Percentiles rank a stretch among this genome's conserved stretches.
phyloP scores from a whole-genome alignment of 2,113 vertebrate species.

The Corythaixoides concolor region DNA sequence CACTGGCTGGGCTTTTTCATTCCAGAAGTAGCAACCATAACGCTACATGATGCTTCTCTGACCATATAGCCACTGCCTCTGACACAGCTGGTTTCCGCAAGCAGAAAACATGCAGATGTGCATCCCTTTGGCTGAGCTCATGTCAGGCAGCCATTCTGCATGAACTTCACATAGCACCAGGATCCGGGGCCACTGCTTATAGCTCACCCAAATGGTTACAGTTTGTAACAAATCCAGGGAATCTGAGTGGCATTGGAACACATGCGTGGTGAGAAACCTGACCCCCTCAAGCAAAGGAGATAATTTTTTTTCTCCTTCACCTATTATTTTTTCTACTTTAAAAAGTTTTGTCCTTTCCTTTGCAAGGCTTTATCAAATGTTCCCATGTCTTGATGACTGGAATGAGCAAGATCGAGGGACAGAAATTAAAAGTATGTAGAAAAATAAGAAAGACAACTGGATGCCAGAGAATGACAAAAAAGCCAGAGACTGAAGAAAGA shows the following conservation, averaged over 20 bases:
- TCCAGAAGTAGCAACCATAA: neutral
- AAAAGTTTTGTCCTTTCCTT: neutral
- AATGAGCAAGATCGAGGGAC: neutral
- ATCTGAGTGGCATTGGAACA: neutral
- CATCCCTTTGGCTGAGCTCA: neutral
- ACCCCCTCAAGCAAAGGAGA: fast-evolving
- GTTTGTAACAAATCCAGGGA: neutral
- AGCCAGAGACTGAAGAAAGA: neutral
- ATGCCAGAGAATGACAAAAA: neutral
- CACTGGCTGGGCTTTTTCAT: neutral
- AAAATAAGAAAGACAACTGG: neutral
- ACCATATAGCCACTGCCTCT: neutral
- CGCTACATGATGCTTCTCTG: neutral
- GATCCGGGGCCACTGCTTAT: neutral
- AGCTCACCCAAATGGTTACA: neutral
- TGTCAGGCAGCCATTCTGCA: neutral
- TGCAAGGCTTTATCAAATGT: neutral
- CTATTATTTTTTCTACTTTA: neutral
- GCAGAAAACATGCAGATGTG: neutral
- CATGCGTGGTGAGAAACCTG: fast-evolving
- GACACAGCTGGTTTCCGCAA: neutral
- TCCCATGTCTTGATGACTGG: neutral
- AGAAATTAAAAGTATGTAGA: neutral
- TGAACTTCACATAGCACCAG: neutral
- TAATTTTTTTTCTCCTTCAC: neutral